Evolutionary conservation across 37 sponge, comb jelly and placozoan species (phyloP).

Genomic region (Chondrilla cf. caribensis): DNA sequence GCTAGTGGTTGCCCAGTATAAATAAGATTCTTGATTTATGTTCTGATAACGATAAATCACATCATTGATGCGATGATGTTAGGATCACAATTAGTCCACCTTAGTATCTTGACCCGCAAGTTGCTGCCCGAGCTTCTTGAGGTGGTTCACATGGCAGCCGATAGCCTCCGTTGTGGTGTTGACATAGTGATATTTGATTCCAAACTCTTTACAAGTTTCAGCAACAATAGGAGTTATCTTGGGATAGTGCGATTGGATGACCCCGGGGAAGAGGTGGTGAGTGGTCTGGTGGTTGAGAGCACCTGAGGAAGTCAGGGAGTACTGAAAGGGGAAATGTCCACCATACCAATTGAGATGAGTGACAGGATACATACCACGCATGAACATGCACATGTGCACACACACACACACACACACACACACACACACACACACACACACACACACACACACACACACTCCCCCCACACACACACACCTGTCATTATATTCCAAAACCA

Average conservation of each 20-base stretch:
- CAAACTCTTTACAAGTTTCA: constrained; percentile 84
- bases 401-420: constrained; percentile 3
- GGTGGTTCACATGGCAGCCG: constrained; percentile 79
- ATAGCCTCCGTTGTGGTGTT: constrained; percentile 80
- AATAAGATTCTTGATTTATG: too few relatives aligned
- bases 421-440: too few relatives aligned
- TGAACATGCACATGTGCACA: constrained; percentile 9
- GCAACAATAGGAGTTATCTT: constrained; percentile 82
- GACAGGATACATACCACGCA: neutral
- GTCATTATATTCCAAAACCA: constrained; percentile 90
- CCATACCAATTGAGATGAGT: neutral
- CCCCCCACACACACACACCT: neutral
- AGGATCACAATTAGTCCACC: too few relatives aligned
- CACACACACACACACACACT: too few relatives aligned
- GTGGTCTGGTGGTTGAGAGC: constrained; percentile 92
- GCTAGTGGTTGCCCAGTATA: too few relatives aligned
- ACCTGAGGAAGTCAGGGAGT: constrained; percentile 22
- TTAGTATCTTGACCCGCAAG: too few relatives aligned
- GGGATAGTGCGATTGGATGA: constrained; percentile 84
- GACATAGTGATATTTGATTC: constrained; percentile 79
- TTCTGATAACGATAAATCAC: too few relatives aligned
- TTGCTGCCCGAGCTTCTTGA: constrained; percentile 69
- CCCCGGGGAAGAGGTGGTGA: constrained; percentile 87
- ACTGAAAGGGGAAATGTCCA: neutral
- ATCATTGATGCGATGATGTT: too few relatives aligned